Evolutionary conservation across 2,797 vertebrate species (phyloP), one percentile per base, ranked within the genome.

Genomic region (Pangasius sanitwongsei): DNA sequence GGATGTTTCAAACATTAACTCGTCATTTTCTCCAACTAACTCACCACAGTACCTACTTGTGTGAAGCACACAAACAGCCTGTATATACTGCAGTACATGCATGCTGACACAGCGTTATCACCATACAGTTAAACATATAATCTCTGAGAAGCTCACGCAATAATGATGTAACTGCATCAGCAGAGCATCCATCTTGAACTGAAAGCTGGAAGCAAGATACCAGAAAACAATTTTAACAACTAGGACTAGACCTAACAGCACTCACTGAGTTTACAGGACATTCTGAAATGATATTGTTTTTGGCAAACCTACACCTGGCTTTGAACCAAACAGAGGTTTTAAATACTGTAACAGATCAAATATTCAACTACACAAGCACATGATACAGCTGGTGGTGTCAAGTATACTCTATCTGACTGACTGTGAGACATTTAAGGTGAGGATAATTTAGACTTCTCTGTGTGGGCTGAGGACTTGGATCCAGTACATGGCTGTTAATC

Each of bases 401-500:
- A 25, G 59, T 41, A 48, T 28, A 65, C 44, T 83, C 41, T 41
- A 6, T 31, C 28, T 77, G 72, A 31, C 37, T 25, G 67, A 74
- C 55, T 37, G 78, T 59, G 37, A 50, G 23, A 37, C 44, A 83
- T 23, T 67, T 67, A 37, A 44, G 34, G 80, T 77, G 16, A 82
- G 41, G 31, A 69, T 70, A 59, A 81, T 81, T 34, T 59, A 85
- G 77, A 86, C 44, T 48, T 82, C 50, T 50, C 85, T 75, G 50
- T 83, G 59, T 44, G 72, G 11, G 67, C 65, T 77, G 83, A 75
- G 81, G 78, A 83, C 81, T 53, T 83, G 80, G 82, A 89, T 87
- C 78, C n/a, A 44, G 37, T 74, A 75, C 65, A 48, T 37, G 81
- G 57, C 44, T 70, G 72, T 90, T 89, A 86, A 91, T 91, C 83